These are phyloP conservation scores for Hestina assimilis DNA, from an alignment of 1,140 invertebrate genomes.

Conservation along the genomic window DNA sequence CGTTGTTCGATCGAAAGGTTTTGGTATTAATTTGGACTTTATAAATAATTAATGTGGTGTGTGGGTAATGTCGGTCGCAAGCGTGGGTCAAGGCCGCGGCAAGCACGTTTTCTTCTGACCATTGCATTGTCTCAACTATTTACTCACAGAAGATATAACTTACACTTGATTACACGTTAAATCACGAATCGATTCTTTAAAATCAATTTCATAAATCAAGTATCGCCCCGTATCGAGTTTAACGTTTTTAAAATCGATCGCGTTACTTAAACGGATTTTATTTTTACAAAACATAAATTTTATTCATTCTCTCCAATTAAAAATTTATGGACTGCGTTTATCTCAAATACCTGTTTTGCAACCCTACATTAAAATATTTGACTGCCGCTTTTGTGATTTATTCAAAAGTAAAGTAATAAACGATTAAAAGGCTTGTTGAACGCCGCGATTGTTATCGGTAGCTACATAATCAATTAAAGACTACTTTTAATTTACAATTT, in stretches of 20 bases:
- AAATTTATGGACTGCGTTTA: constrained; percentile 17
- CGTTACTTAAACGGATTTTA: background rate
- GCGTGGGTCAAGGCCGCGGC: constrained; percentile 50
- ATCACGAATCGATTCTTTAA: too few relatives aligned
- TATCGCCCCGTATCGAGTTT: background rate
- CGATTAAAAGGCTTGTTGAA: constrained; percentile 16
- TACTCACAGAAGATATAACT: background rate
- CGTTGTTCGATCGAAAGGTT: constrained; percentile 46
- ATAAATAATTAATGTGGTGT: constrained; percentile 63
- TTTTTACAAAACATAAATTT: background rate
- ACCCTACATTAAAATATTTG: constrained; percentile 12
- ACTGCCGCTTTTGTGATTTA: constrained; percentile 19
- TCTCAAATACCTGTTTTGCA: constrained; percentile 19
- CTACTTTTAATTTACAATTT: constrained; percentile 12
- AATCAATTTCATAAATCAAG: too few relatives aligned
- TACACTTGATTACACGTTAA: too few relatives aligned
- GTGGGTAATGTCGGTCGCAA: constrained; percentile 37
- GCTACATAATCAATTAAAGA: constrained; percentile 8
- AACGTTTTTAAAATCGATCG: background rate
- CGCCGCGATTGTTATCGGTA: constrained; percentile 12
- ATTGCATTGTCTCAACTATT: background rate
- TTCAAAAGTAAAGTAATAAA: constrained; percentile 22
- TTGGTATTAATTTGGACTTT: constrained; percentile 61
- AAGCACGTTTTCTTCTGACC: constrained; percentile 31
- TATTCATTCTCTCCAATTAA: constrained; percentile 9